Conservation (phyloP, 2,113 vertebrate genomes). For the Pycnonotus jocosus region DNA sequence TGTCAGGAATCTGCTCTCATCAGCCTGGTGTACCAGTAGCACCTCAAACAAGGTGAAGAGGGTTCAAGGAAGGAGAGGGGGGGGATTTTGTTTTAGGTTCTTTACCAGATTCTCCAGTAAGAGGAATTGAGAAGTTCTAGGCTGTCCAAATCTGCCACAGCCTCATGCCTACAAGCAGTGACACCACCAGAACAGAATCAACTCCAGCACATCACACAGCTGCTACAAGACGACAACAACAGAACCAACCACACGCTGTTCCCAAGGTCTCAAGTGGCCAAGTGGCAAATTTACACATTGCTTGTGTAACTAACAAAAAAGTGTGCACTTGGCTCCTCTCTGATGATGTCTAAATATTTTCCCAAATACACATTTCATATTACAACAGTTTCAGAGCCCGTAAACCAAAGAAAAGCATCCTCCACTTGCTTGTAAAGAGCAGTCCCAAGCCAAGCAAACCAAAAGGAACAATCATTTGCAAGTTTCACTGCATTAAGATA, state of each 20-base stretch:
- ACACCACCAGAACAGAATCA: neutral
- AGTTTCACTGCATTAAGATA: neutral
- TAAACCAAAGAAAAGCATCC: neutral
- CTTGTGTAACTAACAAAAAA: neutral
- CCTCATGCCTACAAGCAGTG: neutral
- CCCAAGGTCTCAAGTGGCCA: neutral
- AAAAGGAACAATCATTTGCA: neutral
- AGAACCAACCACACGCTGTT: neutral
- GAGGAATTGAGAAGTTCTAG: neutral
- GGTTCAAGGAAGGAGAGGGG: neutral
- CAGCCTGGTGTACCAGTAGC: neutral
- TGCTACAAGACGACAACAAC: neutral
- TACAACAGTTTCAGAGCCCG: neutral
- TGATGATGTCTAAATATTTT: neutral
- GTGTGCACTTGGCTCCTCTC: neutral
- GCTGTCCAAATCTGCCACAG: neutral
- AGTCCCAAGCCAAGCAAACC: neutral
- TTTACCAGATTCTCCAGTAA: neutral
- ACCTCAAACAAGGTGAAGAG: neutral
- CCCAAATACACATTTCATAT: neutral
- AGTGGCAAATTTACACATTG: neutral
- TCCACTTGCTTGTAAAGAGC: neutral
- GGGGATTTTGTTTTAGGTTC: neutral
- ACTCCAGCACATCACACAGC: neutral
- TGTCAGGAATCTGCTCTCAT: neutral